phyloP scores from a whole-genome alignment of 2,888 invertebrate genomes.

The Hanleya hanleyi region DNA sequence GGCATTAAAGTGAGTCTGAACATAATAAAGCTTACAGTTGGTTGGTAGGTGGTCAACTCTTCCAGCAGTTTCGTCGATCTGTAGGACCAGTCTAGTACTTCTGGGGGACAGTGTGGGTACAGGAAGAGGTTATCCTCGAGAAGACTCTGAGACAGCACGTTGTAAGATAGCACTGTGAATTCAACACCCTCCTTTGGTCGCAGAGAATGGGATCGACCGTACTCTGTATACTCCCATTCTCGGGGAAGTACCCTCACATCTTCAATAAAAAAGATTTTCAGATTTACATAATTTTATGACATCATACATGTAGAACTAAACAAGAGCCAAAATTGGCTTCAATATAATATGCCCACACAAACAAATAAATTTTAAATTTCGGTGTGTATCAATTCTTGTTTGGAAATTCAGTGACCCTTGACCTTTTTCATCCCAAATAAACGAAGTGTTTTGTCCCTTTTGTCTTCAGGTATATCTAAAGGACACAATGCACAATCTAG shows the following conservation, averaged over 20 bases:
- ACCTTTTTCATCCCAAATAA: too few species aligned
- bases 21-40: conserved; percentile 77
- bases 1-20: neutral
- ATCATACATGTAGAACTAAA: too few species aligned
- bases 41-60: conserved; percentile 78
- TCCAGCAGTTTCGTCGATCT: conserved; percentile 78
- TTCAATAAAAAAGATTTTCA: neutral
- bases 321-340: too few species aligned
- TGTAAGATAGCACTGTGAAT: conserved; percentile 87
- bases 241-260: conserved; percentile 71
- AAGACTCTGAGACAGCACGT: conserved; percentile 89
- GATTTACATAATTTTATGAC: too few species aligned
- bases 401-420: too few species aligned
- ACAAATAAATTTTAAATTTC: too few species aligned
- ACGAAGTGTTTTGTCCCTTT: too few species aligned
- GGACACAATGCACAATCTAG: too few species aligned
- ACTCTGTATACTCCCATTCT: conserved; percentile 73
- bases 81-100: conserved; percentile 81
- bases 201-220: neutral
- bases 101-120: conserved; percentile 79
- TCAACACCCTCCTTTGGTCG: conserved; percentile 46
- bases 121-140: conserved; percentile 83
- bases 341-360: too few species aligned
- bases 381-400: too few species aligned
- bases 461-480: too few species aligned